Evolutionary conservation across 2,888 invertebrate species (phyloP), one percentile per base, ranked within the genome.

Genomic region (Hirtodrosophila duncani): DNA sequence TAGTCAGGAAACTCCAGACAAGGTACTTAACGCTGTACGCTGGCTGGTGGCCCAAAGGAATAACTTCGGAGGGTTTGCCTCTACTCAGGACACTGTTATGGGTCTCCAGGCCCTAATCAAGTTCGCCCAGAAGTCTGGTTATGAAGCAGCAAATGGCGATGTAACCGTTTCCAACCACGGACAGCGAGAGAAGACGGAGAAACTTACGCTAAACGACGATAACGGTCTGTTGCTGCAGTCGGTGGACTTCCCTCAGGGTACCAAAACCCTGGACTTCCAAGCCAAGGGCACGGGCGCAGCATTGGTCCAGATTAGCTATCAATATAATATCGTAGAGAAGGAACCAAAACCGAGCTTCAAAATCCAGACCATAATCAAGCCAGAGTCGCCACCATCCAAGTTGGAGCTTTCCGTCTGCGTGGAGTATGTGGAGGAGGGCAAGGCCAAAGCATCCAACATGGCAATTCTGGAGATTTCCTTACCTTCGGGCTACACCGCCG

Each of bases 391-490:
- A 0, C 92, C 93, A 57, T 89, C 94, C 82, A 92, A 94, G 67
- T 88, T 96, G 51, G 93, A 94, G 81, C 88, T 96, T 20, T 93
- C 92, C 6, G 90, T 96, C 34, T 97, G 96, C 81, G 91, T 93
- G 31, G 92, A 92, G 91, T 94, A 88, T 13, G 63, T 74, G 3
- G 86, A 82, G 13, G 77, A 71, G 5, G 77, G 89, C 21, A 60
- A 67, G 9, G 45, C 67, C 0, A 90, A 91, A 69, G 89, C 90
- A 16, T 92, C 92, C 63, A 97, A 97, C 63, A 93, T 97, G 92
- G 94, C 96, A n/a, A 92, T 97, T 1, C 92, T 97, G 89, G 96
- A 96, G 79, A 93, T 97, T 0, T 92, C 92, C 49, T 88, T 98
- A 53, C 96, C 97, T 0, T 96, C 96, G 0, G 97, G 98, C 14